Conservation (phyloP, 1,140 invertebrate genomes). For the Aradophagus sp. region DNA sequence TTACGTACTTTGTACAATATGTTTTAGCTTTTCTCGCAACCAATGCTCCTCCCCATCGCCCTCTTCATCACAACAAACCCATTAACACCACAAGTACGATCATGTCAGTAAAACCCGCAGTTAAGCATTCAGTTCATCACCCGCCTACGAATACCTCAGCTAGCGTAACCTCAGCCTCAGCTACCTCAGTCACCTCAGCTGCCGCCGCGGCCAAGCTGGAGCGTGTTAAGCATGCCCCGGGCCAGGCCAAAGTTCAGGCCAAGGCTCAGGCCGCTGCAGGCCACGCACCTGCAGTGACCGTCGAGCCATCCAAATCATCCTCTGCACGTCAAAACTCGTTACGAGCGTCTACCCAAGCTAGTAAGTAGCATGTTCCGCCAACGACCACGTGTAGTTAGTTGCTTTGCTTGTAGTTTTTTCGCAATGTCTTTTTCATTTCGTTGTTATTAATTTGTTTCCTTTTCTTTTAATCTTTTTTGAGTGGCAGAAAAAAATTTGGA, state of each 20-base stretch:
- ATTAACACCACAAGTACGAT: conserved; percentile 62
- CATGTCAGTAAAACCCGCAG: conserved; percentile 56
- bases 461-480: too few species aligned
- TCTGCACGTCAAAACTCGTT: conserved; percentile 70
- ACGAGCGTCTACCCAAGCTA: conserved; percentile 72
- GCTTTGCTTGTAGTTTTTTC: conserved; percentile 21
- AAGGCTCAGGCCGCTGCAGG: conserved; percentile 62
- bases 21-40: conserved; percentile 75
- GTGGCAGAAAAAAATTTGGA: too few species aligned
- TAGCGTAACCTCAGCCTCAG: conserved; percentile 62
- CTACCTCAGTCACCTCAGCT: conserved; percentile 62
- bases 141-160: conserved; percentile 65
- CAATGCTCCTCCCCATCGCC: conserved; percentile 74
- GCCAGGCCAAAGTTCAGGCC: conserved; percentile 63
- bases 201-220: conserved; percentile 68
- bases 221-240: conserved; percentile 67
- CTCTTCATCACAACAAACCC: conserved; percentile 72
- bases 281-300: conserved; percentile 62
- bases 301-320: conserved; percentile 73
- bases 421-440: background rate
- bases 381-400: conserved; percentile 24
- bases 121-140: conserved; percentile 65
- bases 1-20: conserved; percentile 67
- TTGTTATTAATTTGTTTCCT: conserved; percentile 3
- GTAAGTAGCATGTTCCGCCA: conserved; percentile 73